Percentiles rank a stretch among this genome's conserved stretches.
These are phyloP conservation scores for Poecilia wingei DNA, from an alignment of 2,797 vertebrate species.

Conservation along the genomic window DNA sequence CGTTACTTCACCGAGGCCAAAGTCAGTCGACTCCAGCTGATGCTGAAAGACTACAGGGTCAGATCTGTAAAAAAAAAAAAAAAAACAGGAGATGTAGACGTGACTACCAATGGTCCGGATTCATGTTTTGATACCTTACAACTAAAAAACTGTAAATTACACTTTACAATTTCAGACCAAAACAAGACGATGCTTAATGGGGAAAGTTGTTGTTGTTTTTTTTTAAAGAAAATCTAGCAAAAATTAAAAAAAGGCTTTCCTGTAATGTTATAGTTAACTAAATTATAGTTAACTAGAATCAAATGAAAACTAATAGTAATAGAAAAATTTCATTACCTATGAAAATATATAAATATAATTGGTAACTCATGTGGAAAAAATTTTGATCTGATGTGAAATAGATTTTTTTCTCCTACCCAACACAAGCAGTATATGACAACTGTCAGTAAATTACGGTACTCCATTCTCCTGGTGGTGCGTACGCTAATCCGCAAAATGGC, in stretches of 20 bases:
- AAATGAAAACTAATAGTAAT: too few relatives aligned
- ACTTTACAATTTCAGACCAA: neutral
- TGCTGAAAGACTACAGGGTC: neutral
- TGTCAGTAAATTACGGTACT: too few relatives aligned
- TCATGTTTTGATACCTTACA: neutral
- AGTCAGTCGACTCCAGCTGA: neutral
- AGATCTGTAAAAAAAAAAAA: neutral
- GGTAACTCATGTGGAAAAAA: neutral
- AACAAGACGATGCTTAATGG: neutral
- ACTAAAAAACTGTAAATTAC: neutral
- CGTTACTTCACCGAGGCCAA: conserved; percentile 14
- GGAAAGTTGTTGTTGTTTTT: neutral
- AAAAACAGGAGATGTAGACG: neutral
- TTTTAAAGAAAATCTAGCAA: neutral
- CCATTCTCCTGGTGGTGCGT: too few relatives aligned
- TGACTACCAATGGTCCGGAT: neutral
- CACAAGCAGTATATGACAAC: too few relatives aligned
- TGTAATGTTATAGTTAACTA: too few relatives aligned
- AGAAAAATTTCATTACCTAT: too few relatives aligned
- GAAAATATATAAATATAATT: too few relatives aligned
- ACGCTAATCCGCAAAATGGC: too few relatives aligned
- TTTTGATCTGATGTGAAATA: too few relatives aligned
- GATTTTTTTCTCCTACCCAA: too few relatives aligned
- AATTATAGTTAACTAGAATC: too few relatives aligned
- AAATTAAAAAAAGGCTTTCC: too few relatives aligned